Evolutionary conservation across 2,888 invertebrate species (phyloP).

Genomic region (Criorhina ranunculi): DNA sequence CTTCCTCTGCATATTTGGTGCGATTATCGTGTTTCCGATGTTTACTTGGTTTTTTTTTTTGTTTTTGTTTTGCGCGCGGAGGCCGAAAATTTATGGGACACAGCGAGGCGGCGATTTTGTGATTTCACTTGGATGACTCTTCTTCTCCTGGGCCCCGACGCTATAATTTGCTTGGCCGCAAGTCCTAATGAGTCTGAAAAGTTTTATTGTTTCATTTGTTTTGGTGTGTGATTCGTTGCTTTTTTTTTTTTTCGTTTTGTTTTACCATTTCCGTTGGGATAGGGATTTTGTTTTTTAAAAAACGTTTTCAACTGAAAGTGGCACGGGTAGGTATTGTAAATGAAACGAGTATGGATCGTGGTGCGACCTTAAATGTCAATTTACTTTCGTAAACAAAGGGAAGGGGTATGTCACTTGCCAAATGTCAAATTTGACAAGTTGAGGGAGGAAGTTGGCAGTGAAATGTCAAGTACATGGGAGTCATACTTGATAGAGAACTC

Average conservation of each 20-base stretch:
- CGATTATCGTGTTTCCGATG: slow-evolving; percentile 74
- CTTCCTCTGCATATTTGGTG: slow-evolving; percentile 61
- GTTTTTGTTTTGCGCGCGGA: too few relatives aligned
- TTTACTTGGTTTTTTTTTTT: slow-evolving; percentile 52
- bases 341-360: too few relatives aligned
- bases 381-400: too few relatives aligned
- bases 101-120: slow-evolving; percentile 72
- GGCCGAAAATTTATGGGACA: slow-evolving; percentile 71
- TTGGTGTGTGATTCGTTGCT: background rate
- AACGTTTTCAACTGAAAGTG: background rate
- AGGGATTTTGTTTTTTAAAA: background rate
- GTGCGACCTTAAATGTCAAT: too few relatives aligned
- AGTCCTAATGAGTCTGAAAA: slow-evolving; percentile 73
- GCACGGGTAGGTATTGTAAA: too few relatives aligned
- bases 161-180: slow-evolving; percentile 62
- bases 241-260: background rate
- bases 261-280: background rate
- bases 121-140: slow-evolving; percentile 62
- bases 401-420: too few relatives aligned
- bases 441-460: too few relatives aligned
- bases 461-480: too few relatives aligned
- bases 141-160: slow-evolving; percentile 21
- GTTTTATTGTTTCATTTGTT: slow-evolving; percentile 18
- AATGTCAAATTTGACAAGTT: too few relatives aligned
- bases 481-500: too few relatives aligned